phyloP scores from a whole-genome alignment of 2,888 invertebrate genomes.

The Pimpla rufipes region DNA sequence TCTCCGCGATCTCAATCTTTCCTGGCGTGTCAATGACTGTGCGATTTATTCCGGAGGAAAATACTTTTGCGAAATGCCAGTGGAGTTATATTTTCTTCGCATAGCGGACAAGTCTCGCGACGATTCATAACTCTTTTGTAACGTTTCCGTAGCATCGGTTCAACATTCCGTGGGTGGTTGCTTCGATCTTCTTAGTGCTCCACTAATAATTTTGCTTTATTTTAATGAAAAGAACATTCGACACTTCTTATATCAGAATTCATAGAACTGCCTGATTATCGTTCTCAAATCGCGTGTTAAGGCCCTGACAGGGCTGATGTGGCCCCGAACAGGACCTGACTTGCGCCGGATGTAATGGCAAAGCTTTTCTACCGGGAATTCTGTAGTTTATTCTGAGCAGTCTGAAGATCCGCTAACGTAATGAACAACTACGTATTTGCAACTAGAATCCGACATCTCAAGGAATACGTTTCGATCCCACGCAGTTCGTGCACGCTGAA shows the following conservation, averaged over 20 bases:
- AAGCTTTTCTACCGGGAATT: not conserved
- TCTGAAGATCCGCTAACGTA: not conserved
- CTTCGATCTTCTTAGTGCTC: no score
- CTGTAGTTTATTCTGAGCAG: not conserved
- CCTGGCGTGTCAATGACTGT: not conserved
- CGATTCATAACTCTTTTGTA: not conserved
- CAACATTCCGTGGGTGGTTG: no score
- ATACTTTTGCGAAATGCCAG: not conserved
- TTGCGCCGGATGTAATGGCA: no score
- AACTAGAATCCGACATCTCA: slow-evolving; percentile 3
- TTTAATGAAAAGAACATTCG: no score
- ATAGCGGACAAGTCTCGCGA: not conserved
- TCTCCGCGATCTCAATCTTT: not conserved
- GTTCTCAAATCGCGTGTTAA: no score
- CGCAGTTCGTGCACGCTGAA: not conserved
- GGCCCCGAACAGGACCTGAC: no score
- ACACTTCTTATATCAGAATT: no score
- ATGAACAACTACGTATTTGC: slow-evolving; percentile 3
- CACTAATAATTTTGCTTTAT: no score
- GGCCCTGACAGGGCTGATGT: no score
- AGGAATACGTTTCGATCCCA: not conserved
- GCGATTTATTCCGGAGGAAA: not conserved
- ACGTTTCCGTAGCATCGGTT: not conserved
- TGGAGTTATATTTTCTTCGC: slow-evolving; percentile 9
- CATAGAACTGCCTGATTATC: no score